Evolutionary conservation across 2,113 vertebrate genomes (phyloP).

Genomic region (Entelurus aequoreus): DNA sequence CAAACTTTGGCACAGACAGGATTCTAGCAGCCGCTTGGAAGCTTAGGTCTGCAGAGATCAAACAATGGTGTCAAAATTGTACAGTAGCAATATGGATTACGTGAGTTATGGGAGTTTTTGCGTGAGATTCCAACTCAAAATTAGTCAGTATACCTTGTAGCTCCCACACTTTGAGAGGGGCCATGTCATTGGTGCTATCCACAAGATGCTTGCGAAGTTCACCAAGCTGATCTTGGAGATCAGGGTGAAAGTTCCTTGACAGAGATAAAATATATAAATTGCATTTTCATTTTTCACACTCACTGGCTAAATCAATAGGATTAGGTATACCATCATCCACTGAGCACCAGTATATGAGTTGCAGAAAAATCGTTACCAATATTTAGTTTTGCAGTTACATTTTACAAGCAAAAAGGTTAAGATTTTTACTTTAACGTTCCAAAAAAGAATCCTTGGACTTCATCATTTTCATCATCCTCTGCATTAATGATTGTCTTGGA

Average conservation of each 20-base stretch:
- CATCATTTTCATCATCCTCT: constrained; percentile 72
- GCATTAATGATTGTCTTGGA: constrained; percentile 62
- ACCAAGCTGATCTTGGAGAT: constrained; percentile 77
- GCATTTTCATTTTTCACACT: background rate
- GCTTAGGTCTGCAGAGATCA: constrained; percentile 80
- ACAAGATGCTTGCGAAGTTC: constrained; percentile 85
- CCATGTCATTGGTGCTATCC: constrained; percentile 84
- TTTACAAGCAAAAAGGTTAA: background rate
- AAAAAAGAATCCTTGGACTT: constrained; percentile 93
- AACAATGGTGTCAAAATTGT: constrained; percentile 10
- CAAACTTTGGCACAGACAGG: constrained; percentile 81
- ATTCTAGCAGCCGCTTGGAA: constrained; percentile 90
- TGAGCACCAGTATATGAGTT: background rate
- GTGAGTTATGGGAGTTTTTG: background rate
- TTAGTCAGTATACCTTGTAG: constrained; percentile 79
- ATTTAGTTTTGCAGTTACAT: background rate
- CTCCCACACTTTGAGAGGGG: constrained; percentile 93
- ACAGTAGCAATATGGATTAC: background rate
- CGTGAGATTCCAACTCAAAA: background rate
- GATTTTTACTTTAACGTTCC: constrained; percentile 82
- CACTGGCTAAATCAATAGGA: background rate
- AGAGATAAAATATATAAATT: constrained; percentile 11
- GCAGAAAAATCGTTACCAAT: background rate
- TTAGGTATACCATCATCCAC: background rate
- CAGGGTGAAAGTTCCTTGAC: constrained; percentile 79